These are phyloP conservation scores for Dicerorhinus sumatrensis DNA, from an alignment of 2,113 vertebrate species.

Conservation along the genomic window DNA sequence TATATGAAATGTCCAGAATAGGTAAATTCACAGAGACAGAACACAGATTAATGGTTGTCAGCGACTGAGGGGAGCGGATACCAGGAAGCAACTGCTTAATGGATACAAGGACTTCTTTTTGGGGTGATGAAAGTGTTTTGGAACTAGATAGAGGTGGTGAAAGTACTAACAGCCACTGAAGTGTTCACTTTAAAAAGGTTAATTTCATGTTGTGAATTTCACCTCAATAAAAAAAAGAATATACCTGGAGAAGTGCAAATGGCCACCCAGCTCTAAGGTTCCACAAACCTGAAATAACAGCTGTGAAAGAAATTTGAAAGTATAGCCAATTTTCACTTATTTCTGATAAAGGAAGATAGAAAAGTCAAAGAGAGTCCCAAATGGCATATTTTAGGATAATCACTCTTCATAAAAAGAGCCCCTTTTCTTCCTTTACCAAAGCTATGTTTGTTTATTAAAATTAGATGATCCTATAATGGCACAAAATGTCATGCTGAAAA, in stretches of 20 bases:
- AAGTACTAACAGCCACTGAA: neutral
- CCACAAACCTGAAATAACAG: constrained; percentile 18
- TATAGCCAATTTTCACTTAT: constrained; percentile 19
- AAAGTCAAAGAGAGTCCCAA: constrained; percentile 48
- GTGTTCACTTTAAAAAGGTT: constrained; percentile 4
- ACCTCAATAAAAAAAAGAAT: neutral
- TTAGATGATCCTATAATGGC: neutral
- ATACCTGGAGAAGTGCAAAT: neutral
- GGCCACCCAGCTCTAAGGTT: neutral
- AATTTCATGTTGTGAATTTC: constrained; percentile 32
- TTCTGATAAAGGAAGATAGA: constrained; percentile 27
- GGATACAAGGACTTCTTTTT: neutral
- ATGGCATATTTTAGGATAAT: neutral
- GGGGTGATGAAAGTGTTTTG: neutral
- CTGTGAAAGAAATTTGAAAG: neutral
- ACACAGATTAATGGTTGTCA: neutral
- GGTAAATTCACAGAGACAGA: neutral
- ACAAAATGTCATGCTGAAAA: constrained; percentile 27
- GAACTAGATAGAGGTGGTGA: neutral
- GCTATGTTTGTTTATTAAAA: constrained; percentile 17
- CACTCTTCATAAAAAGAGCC: neutral
- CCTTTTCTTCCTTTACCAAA: neutral
- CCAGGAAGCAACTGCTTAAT: neutral
- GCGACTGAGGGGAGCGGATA: neutral
- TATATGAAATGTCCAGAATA: neutral